Conservation (phyloP, 2,888 invertebrate species). For the Hedya salicella region DNA sequence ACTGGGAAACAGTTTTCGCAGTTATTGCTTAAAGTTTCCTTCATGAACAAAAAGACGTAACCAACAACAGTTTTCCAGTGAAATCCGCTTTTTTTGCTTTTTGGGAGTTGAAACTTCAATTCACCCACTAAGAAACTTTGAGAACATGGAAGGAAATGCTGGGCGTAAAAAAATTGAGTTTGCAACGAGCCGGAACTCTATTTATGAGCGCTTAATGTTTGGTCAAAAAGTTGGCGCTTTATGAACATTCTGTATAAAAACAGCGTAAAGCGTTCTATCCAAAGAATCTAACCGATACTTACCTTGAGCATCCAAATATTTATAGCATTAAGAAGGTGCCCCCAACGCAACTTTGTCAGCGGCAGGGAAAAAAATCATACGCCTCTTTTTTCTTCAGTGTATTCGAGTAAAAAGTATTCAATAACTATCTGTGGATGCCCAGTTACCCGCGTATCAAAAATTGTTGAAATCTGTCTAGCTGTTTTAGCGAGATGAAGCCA, state of each 20-base stretch:
- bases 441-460: too few relatives aligned
- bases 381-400: too few relatives aligned
- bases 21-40: slow-evolving; percentile 42
- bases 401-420: too few relatives aligned
- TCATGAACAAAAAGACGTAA: neutral
- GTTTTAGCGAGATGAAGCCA: too few relatives aligned
- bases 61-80: neutral
- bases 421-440: too few relatives aligned
- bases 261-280: neutral
- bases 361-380: too few relatives aligned
- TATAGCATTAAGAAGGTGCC: too few relatives aligned
- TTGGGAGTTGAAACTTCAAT: slow-evolving; percentile 39
- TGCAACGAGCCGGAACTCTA: slow-evolving; percentile 22
- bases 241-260: neutral
- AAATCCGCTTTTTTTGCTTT: neutral
- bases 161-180: slow-evolving; percentile 52
- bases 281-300: too few relatives aligned
- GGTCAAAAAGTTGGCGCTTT: slow-evolving; percentile 3
- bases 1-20: slow-evolving; percentile 49
- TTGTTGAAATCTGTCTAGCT: too few relatives aligned
- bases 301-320: too few relatives aligned
- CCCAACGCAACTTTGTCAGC: too few relatives aligned
- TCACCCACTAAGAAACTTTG: slow-evolving; percentile 44
- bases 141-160: slow-evolving; percentile 48
- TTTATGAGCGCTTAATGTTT: slow-evolving; percentile 17